Base-by-base conservation (phyloP, 1,140 invertebrate genomes). In the Magallana ariakensis region DNA sequence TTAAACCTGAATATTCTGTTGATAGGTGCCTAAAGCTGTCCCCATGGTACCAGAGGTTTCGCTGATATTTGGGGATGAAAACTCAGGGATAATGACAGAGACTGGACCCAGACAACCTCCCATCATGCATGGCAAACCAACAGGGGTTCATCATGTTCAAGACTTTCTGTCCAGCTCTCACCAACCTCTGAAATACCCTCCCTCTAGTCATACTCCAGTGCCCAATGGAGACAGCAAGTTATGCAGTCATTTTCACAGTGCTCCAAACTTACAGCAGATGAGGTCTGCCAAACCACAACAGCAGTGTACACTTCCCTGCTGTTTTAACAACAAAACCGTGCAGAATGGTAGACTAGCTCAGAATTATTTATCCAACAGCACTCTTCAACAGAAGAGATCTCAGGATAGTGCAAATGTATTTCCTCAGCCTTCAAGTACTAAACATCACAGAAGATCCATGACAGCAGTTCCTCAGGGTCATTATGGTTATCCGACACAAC, bases 31-130 rank as follows among this genome's bases (percentile, higher is more conserved):
- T 57, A 57, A 85, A 10, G 84, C 92, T 60, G 88, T 89, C 80
- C 90, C 92, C 9, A 89, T 92, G 87, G 93, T 94, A 0, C 93
- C 93, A 58, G 93, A 94, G 85, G 92, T 94, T 3, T 93, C 93
- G 10, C 84, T 93, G 54, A 89, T 92, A 19, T 94, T 92, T 91
- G 92, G 92, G 86, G 91, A 92, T 54, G 92, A 91, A 80, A 84
- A 80, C n/a, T 84, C 88, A 66, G 80, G 89, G 54, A 88, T 85
- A 22, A 56, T 85, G n/a, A 62, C 85, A 13, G 55, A 83, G 66
- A 46, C 80, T 53, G 84, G 82, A 13, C 86, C 88, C n/a, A 88
- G 84, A 82, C 84, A 75, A 57, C 80, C 75, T 19, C 54, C 60
- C 11, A 89, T 89, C 6, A 89, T 54, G 80, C 88, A 87, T 82